phyloP scores from a whole-genome alignment of 2,797 vertebrate species.

The Pyrocephalus nanus region DNA sequence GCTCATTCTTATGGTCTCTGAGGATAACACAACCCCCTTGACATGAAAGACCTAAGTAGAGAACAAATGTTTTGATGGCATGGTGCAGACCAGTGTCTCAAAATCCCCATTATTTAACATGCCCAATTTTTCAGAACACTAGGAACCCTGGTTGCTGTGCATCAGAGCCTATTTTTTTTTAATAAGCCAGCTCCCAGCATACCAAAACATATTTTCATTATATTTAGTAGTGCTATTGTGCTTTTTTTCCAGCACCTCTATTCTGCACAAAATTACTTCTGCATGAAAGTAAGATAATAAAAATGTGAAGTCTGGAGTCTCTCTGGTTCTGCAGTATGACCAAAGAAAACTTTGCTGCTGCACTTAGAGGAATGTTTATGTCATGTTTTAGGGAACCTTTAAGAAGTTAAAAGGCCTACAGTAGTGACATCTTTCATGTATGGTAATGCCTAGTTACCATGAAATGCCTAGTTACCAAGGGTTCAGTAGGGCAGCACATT shows the following conservation, averaged over 20 bases:
- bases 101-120: background rate
- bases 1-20: background rate
- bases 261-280: background rate
- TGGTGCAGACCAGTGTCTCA: background rate
- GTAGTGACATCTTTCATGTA: background rate
- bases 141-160: background rate
- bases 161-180: background rate
- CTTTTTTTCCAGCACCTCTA: background rate
- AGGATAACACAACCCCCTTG: background rate
- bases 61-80: background rate
- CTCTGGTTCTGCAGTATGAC: background rate
- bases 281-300: background rate
- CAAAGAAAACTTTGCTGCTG: background rate
- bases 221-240: background rate
- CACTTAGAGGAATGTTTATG: background rate
- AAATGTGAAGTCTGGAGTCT: background rate
- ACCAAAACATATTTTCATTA: background rate
- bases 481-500: background rate
- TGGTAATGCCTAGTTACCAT: too few relatives aligned
- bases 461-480: background rate
- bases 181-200: background rate
- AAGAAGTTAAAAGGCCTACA: background rate
- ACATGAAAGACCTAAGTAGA: background rate
- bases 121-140: background rate
- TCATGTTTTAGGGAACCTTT: background rate